These are phyloP conservation scores for Drosophila serrata DNA, from an alignment of 1,140 invertebrate species.

Conservation along the genomic window DNA sequence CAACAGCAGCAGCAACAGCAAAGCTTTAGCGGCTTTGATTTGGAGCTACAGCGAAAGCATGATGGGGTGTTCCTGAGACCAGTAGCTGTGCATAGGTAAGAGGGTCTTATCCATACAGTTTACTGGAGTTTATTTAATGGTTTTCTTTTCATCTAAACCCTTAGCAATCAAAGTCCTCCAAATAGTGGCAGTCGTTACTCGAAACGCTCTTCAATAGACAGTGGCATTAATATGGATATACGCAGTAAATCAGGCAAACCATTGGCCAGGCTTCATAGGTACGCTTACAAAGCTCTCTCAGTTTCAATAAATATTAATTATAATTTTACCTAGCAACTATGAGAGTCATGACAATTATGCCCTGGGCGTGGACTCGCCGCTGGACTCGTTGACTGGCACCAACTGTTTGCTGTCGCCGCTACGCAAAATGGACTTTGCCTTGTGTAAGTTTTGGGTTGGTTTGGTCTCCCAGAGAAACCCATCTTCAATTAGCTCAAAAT, in stretches of 20 bases:
- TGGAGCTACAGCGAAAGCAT: constrained; percentile 82
- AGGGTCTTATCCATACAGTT: not conserved
- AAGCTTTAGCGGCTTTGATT: constrained; percentile 50
- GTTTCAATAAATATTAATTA: not conserved
- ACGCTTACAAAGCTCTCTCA: not conserved
- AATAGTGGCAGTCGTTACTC: constrained; percentile 86
- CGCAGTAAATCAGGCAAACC: constrained; percentile 75
- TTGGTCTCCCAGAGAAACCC: not conserved
- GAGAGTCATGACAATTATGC: constrained; percentile 74
- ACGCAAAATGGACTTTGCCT: constrained; percentile 89
- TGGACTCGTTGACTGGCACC: constrained; percentile 71
- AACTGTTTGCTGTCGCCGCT: constrained; percentile 79
- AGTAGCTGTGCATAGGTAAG: constrained; percentile 86
- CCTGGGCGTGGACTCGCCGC: constrained; percentile 84
- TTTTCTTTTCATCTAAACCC: not conserved
- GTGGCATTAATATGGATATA: constrained; percentile 91
- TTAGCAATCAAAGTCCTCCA: constrained; percentile 83
- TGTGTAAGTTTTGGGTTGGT: constrained; percentile 87
- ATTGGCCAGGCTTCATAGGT: constrained; percentile 86
- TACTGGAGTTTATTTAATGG: not conserved
- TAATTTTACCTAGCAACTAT: constrained; percentile 47
- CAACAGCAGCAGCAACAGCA: constrained; percentile 46
- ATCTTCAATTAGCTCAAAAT: constrained; percentile 3
- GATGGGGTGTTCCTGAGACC: constrained; percentile 89
- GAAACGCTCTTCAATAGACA: constrained; percentile 93